Base-by-base conservation (phyloP, 2,113 vertebrate genomes). In the Polypterus senegalus region DNA sequence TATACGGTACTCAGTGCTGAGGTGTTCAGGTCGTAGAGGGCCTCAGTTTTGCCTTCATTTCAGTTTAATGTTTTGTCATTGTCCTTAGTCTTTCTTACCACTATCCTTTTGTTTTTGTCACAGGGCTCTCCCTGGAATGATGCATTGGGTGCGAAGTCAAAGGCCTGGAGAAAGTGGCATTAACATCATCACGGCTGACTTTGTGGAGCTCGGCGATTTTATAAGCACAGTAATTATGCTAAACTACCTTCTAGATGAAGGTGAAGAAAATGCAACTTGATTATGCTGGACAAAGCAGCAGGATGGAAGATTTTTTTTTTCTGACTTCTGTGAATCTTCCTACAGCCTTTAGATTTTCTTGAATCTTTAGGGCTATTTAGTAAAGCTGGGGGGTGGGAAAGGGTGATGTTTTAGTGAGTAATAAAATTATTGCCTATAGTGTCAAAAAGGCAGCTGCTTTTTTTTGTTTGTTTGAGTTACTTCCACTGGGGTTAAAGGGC, bases 121-220 rank as follows among this genome's bases (percentile, higher is more conserved):
- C 79, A 98, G 95, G 83, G 93, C 94, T 55, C 87, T 98, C 63
- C 94, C 94, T 0, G 81, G 87, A 59, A 97, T 98, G 94, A 97
- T 98, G 93, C 92, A 97, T 58, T 98, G 94, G 93, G 87, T 98
- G 68, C 83, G 89, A 65, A 86, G 88, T 0, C 95, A 98, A 82
- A 88, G 91, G 62, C 91, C 94, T 0, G 95, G 95, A 46, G 95
- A 98, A 75, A 93, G 87, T 7, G 94, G 95, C 63, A 88, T 97
- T 79, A 97, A 97, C 77, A 93, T 98, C 69, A 88, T 98, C 78
- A 98, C 92, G 11, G 95, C 93, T 1, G 95, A 98, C 81, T 98
- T 98, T 77, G 95, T 97, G 79, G 95, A 98, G 86, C 90, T 98
- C 5, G 94, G 95, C 9, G 94, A 97, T 65, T 97, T 97, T 79